Evolutionary conservation across 1,140 invertebrate genomes (phyloP).

Genomic region (Drosophila cardini): DNA sequence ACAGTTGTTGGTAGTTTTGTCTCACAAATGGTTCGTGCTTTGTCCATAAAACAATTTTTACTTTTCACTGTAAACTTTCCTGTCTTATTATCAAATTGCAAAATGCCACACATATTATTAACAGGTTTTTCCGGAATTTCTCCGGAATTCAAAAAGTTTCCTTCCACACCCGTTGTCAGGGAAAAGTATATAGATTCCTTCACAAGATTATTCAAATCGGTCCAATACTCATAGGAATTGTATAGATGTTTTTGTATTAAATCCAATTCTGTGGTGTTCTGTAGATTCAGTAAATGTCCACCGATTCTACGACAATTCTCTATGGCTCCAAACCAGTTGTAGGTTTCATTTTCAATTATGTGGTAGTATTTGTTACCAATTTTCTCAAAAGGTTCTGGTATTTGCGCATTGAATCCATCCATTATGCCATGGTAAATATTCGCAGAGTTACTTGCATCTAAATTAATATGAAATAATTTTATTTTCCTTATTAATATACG

Average conservation of each 20-base stretch:
- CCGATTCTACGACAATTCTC: conserved; percentile 17
- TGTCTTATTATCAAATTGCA: background rate
- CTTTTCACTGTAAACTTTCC: background rate
- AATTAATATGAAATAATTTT: background rate
- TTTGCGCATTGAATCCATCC: conserved; percentile 1
- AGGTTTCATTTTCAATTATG: background rate
- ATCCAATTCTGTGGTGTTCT: background rate
- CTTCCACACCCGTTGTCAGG: conserved; percentile 8
- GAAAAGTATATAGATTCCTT: background rate
- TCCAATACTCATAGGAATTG: conserved; percentile 17
- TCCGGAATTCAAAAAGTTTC: background rate
- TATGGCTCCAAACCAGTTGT: conserved; percentile 32
- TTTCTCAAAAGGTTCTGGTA: conserved; percentile 5
- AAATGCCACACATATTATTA: conserved; percentile 4
- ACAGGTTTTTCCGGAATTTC: fast-evolving
- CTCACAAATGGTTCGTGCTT: conserved; percentile 21
- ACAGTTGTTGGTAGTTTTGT: conserved; percentile 15
- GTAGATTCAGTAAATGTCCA: conserved; percentile 26
- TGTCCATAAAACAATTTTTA: background rate
- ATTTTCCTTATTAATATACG: background rate
- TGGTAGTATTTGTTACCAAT: conserved; percentile 20
- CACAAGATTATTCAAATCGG: conserved; percentile 35
- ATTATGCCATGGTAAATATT: background rate
- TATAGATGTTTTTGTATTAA: background rate
- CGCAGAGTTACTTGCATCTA: background rate